Conservation (phyloP, 1,140 invertebrate genomes). For the Meteorus sp. region DNA sequence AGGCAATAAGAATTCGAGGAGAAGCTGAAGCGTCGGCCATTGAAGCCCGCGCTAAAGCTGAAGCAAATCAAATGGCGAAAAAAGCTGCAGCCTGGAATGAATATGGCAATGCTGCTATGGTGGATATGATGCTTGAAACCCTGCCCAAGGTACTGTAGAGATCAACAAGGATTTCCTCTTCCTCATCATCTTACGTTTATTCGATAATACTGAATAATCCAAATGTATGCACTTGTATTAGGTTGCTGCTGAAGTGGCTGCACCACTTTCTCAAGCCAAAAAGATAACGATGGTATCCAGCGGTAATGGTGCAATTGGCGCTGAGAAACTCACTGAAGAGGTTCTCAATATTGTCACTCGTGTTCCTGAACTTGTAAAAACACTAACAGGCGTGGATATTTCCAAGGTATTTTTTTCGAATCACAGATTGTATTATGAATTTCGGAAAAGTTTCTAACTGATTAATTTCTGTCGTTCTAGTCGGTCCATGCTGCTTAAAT, state of each 20-base stretch:
- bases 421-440: background rate
- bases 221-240: conserved; percentile 46
- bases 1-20: conserved; percentile 76
- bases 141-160: conserved; percentile 85
- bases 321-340: conserved; percentile 90
- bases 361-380: conserved; percentile 87
- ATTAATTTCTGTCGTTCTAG: conserved; percentile 47
- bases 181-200: no score
- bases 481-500: conserved; percentile 55
- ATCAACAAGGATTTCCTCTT: no score
- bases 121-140: conserved; percentile 96
- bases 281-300: conserved; percentile 94
- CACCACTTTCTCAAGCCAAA: conserved; percentile 88
- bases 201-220: no score
- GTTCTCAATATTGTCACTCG: conserved; percentile 89
- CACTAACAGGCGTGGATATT: conserved; percentile 90
- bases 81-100: conserved; percentile 96
- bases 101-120: conserved; percentile 94
- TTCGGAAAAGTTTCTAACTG: no score
- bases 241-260: conserved; percentile 94
- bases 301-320: conserved; percentile 89
- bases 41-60: conserved; percentile 90
- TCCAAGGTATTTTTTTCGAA: conserved; percentile 65
- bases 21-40: conserved; percentile 94
- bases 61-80: conserved; percentile 94